Evolutionary conservation across 2,888 invertebrate species (phyloP).

Genomic region (Drosophila quinaria): DNA sequence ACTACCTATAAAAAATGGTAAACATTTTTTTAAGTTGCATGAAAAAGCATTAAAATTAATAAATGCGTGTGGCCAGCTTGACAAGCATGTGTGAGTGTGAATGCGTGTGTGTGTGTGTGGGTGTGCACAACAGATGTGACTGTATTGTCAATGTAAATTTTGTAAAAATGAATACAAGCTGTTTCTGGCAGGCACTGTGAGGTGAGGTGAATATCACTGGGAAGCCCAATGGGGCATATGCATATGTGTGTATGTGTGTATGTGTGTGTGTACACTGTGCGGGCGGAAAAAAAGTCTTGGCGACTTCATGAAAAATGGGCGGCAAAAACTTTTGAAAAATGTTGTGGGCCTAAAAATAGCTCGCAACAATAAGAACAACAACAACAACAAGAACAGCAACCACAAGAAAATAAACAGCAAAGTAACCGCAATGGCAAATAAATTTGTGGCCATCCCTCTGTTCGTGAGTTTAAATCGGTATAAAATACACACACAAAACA

Average conservation of each 20-base stretch:
- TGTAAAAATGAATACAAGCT: conserved; percentile 49
- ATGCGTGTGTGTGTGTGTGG: conserved; percentile 16
- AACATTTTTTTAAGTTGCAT: conserved; percentile 52
- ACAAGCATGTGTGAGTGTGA: background rate
- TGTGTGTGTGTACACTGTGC: conserved; percentile 12
- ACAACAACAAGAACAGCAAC: conserved; percentile 21
- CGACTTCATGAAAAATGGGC: conserved; percentile 74
- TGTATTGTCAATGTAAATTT: conserved; percentile 64
- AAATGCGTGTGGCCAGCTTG: conserved; percentile 61
- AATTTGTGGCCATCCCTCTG: conserved; percentile 70
- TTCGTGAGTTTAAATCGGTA: conserved; percentile 44
- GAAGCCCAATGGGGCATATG: conserved; percentile 1
- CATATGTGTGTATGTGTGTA: background rate
- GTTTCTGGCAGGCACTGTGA: conserved; percentile 26
- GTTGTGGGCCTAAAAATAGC: conserved; percentile 45
- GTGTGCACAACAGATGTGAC: conserved; percentile 48
- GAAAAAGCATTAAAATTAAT: conserved; percentile 78
- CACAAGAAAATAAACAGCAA: conserved; percentile 42
- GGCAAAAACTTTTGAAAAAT: conserved; percentile 66
- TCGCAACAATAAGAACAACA: conserved; percentile 27
- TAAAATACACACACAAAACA: conserved; percentile 48
- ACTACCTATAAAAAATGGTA: conserved; percentile 35
- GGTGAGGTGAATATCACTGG: background rate
- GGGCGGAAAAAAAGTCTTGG: conserved; percentile 61
- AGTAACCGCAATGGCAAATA: conserved; percentile 78